Base-by-base conservation (phyloP, 2,113 vertebrate species). In the Lepus timidus region DNA sequence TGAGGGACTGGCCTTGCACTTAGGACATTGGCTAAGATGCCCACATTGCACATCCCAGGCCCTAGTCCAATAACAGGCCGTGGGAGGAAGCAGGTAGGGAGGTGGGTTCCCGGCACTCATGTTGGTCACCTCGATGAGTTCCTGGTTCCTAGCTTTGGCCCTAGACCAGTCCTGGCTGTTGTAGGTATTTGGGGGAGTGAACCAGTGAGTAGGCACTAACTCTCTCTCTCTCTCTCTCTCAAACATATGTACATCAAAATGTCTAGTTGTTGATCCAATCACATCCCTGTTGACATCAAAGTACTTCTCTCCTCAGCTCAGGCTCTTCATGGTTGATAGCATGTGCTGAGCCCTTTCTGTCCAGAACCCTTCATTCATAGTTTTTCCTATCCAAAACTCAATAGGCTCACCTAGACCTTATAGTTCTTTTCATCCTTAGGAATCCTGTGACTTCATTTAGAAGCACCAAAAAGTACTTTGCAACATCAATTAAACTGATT, bases 401-500 rank as follows among this genome's bases (percentile, higher is more conserved):
- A 36, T 20, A 95, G 88, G 85, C 51, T 31, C 85, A 92, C 83
- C 90, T 86, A 80, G 92, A 64, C 52, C 31, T 22, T 80, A 17
- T 51, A 94, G 83, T 93, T 96, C 71, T 17, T 14, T 93, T 93
- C 49, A 86, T 89, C 80, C 71, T 67, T 52, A 87, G 95, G 94
- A 95, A 96, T 75, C 44, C 75, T 91, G 36, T 36, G n/a, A 23
- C 83, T 97, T 96, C 96, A 94, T 93, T 93, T 97, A 88, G 93
- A 85, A 91, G n/a, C 74, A 87, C 65, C 93, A 84, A 94, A 95
- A 95, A 88, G 83, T 96, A 94, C 79, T 95, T 44, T 93, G 83
- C 75, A 92, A 51, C 76, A 89, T 96, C 44, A 90, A 94, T 92
- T 94, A 95, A 95, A 94, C 81, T 91, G 71, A 96, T 91, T 96